These are phyloP conservation scores for Tupaia tana DNA, from an alignment of 2,113 vertebrate species.

Conservation along the genomic window DNA sequence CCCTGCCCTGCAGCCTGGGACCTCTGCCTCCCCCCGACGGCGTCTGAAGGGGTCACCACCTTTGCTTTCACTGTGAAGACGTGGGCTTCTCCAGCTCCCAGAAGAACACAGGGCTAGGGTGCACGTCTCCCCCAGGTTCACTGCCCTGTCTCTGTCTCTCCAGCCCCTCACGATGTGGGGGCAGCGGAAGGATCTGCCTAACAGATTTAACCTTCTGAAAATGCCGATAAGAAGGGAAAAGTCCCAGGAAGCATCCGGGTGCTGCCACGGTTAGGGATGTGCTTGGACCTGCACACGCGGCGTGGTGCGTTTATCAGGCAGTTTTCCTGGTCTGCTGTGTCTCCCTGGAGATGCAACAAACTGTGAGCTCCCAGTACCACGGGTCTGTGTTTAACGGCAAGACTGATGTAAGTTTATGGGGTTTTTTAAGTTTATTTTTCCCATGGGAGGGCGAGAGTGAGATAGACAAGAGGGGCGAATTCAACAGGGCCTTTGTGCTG, in stretches of 20 bases:
- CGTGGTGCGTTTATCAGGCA: constrained; percentile 55
- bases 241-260: constrained; percentile 71
- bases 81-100: neutral
- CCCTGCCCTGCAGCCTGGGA: constrained; percentile 28
- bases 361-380: neutral
- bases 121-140: constrained; percentile 4
- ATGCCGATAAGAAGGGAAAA: constrained; percentile 71
- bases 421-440: too few relatives aligned
- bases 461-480: too few relatives aligned
- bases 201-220: constrained; percentile 62
- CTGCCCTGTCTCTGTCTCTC: constrained; percentile 21
- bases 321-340: constrained; percentile 48
- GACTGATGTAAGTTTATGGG: neutral
- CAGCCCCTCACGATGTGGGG: neutral
- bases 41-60: constrained; percentile 73
- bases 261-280: constrained; percentile 48
- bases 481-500: too few relatives aligned
- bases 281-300: neutral
- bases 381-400: neutral
- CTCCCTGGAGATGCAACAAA: constrained; percentile 64
- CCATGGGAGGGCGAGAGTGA: too few relatives aligned
- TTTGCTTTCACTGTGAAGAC: constrained; percentile 31
- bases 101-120: neutral
- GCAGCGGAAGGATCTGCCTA: neutral
- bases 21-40: constrained; percentile 36